Base-by-base conservation (phyloP, 2,888 invertebrate genomes). In the Sycophila texana region DNA sequence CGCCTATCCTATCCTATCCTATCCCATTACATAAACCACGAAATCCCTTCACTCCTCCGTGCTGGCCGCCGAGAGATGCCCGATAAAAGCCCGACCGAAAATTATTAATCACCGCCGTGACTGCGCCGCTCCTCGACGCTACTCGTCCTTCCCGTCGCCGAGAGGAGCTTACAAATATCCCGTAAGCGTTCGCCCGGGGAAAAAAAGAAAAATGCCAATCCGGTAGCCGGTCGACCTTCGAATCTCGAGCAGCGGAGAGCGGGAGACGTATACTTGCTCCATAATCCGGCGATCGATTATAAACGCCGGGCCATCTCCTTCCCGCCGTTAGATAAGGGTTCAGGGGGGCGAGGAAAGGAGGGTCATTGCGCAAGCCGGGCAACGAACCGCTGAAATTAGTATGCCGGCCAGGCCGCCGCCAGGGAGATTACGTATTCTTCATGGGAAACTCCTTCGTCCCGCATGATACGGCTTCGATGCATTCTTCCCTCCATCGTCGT, bases 361-460 rank as follows among this genome's bases (percentile, higher is more conserved):
- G 4, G 2, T 20, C 12, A 30, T 63, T 63, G 63, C 63, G 63
- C 39, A 63, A 63, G 53, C 53, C 53, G 53, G 16, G 53, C 16
- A 14, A n/a, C 53, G 53, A 53, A 53, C 63, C 30, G 39, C 63
- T 39, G n/a, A 63, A 63, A 53, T 53, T 67, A 53, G 53, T 66
- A 67, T 53, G 67, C 53, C 51, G 66, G 39, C 47, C 14, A 3
- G 22, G 22, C 49, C 14, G 51, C 16, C 30, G 20, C 66, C 16
- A 22, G 22, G 20, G 22, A 53, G 22, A 53, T 67, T 67, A 67
- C 67, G 67, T 67, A 67, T 53, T 67, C 67, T 26, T 51, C 67
- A 53, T 53, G 67, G 67, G 67, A 67, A 67, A 49, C 65, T 26
- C n/a, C n/a, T 20, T 47, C 49, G 13, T 49, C 49, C n/a, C 16